Evolutionary conservation across 2,888 invertebrate genomes (phyloP).

Genomic region (Cantharis rufa): DNA sequence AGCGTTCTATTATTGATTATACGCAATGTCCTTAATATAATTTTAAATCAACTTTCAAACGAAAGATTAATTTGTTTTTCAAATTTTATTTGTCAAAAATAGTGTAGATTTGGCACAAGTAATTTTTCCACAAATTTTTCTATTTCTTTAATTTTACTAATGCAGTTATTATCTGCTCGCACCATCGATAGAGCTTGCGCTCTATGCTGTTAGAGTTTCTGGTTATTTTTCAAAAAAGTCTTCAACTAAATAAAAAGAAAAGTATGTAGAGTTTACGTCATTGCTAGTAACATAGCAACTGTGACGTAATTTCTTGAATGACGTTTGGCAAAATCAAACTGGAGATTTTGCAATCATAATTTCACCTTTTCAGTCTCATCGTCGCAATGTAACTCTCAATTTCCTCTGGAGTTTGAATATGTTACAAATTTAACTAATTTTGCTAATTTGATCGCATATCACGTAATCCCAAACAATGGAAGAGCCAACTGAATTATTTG

Average conservation of each 20-base stretch:
- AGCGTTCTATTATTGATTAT: background rate
- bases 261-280: background rate
- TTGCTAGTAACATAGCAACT: background rate
- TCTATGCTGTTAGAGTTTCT: conserved; percentile 82
- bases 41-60: background rate
- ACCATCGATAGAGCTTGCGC: conserved; percentile 77
- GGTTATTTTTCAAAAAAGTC: conserved; percentile 78
- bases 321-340: background rate
- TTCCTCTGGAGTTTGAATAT: no score
- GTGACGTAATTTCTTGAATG: background rate
- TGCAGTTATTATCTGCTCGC: conserved; percentile 81
- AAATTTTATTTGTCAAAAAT: background rate
- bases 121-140: conserved; percentile 56
- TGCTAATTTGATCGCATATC: background rate
- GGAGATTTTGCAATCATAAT: no score
- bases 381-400: no score
- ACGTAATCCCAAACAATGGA: no score
- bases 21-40: background rate
- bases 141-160: conserved; percentile 64
- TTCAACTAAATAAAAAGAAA: conserved; percentile 63
- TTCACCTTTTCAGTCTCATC: no score
- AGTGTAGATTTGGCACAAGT: background rate
- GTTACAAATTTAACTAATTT: background rate
- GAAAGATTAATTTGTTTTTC: background rate
- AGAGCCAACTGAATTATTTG: no score